These are phyloP conservation scores for Diglossa brunneiventris DNA, from an alignment of 2,113 vertebrate genomes.

Conservation along the genomic window DNA sequence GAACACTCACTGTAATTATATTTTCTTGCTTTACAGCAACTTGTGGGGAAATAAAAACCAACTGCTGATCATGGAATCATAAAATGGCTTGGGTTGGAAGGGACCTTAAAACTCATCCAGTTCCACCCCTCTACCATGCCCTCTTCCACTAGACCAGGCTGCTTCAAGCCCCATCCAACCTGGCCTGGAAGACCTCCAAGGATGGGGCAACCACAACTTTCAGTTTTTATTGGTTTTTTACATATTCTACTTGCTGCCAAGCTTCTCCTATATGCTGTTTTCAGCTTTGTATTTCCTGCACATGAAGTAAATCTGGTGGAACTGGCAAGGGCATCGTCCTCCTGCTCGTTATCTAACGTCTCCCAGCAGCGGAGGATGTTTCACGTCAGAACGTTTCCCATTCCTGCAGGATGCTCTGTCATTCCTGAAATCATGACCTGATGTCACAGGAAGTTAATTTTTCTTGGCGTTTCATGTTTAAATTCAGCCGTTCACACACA, in stretches of 20 bases:
- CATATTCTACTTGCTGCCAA: background rate
- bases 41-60: background rate
- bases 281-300: background rate
- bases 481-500: background rate
- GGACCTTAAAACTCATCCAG: background rate
- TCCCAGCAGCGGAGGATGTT: background rate
- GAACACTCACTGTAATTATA: background rate
- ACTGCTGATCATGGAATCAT: background rate
- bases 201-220: background rate
- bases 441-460: slow-evolving; percentile 38
- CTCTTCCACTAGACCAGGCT: background rate
- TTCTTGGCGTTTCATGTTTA: background rate
- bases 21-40: background rate
- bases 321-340: background rate
- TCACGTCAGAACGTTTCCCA: background rate
- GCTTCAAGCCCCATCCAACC: background rate
- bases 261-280: rapidly evolving
- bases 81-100: background rate
- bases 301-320: background rate
- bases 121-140: background rate
- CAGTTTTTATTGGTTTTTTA: background rate
- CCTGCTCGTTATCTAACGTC: rapidly evolving
- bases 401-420: slow-evolving; percentile 20
- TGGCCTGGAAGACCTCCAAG: background rate
- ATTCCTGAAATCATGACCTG: background rate